Evolutionary conservation across 2,888 invertebrate species (phyloP), one percentile per base, ranked within the genome.

Genomic region (Rhimphoctona megacephalus): DNA sequence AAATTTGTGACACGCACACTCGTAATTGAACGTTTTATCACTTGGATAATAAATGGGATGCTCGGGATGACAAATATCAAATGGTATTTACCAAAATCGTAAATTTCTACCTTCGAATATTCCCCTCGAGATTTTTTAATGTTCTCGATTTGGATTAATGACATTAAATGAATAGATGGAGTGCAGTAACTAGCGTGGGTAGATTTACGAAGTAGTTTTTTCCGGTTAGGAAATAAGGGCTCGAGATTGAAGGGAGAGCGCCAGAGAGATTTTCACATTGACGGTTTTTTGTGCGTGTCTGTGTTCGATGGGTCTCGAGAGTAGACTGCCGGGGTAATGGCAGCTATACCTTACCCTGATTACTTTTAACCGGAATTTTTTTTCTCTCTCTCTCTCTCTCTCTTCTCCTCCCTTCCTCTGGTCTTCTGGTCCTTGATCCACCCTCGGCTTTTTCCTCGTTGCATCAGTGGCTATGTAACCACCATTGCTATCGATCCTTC

Each of bases 271-370:
- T 79, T 79, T 52, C 49, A 43, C 74, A 66, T 66, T 57, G 80
- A 67, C 61, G 39, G 72, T 33, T 82, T 73, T 81, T 66, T 43
- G 73, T 36, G 70, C 52, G 76, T 61, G 49, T 70, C 33, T 61
- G 81, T 69, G 82, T 81, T 83, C 81, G 85, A 87, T 78, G 81
- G 85, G 86, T 88, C 84, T 87, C 88, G 83, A 72, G 86, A 88
- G 86, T 90, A 92, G 90, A 91, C 90, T 89, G 89, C 84, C 76
- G 89, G 87, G 89, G 89, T 91, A 92, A 92, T 91, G 90, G 90
- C 88, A 88, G 90, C 89, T 90, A 91, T 90, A 90, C 90, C 90
- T 92, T 91, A 91, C 89, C 90, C 90, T 90, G 91, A 91, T 92
- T 91, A 92, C 91, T 91, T 90, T 91, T 91, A 91, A 92, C 90